Conservation (phyloP, 2,113 vertebrate genomes). For the Cairina moschata region DNA sequence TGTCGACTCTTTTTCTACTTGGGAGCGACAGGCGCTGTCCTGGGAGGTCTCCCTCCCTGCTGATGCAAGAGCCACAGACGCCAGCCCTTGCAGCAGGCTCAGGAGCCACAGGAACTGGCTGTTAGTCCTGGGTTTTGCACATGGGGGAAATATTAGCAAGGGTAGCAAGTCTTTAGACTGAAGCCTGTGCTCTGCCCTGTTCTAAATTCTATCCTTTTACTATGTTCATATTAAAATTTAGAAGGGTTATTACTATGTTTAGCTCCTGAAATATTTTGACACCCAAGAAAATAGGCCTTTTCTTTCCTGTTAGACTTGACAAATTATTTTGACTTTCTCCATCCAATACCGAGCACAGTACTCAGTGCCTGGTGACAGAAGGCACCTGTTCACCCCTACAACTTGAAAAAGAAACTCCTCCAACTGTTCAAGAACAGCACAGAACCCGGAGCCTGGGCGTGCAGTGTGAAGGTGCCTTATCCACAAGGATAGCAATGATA, state of each 20-base stretch:
- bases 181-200: neutral
- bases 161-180: neutral
- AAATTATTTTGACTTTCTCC: neutral
- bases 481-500: neutral
- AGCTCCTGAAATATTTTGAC: neutral
- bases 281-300: neutral
- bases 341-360: neutral
- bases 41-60: neutral
- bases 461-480: neutral
- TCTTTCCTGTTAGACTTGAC: neutral
- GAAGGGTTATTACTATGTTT: neutral
- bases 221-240: neutral
- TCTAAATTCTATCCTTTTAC: neutral
- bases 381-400: neutral
- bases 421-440: neutral
- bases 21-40: neutral
- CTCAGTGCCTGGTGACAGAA: neutral
- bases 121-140: neutral
- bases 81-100: neutral
- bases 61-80: neutral
- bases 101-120: neutral
- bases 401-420: neutral
- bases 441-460: neutral
- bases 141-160: neutral
- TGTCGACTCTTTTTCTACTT: neutral